These are phyloP conservation scores for Eupithecia vulgata DNA, from an alignment of 2,888 invertebrate genomes.

Conservation along the genomic window DNA sequence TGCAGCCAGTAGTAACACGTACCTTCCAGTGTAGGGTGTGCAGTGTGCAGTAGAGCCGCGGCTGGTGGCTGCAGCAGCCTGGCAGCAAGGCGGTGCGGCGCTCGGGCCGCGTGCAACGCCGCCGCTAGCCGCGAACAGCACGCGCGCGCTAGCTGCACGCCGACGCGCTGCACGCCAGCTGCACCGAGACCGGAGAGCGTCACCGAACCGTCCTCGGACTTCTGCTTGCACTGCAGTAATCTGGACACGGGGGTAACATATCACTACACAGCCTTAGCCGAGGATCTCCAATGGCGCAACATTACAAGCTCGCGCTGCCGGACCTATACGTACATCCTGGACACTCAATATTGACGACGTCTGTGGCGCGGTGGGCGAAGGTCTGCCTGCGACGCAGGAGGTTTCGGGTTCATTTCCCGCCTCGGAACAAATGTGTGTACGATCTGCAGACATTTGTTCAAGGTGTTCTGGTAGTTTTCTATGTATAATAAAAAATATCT, in stretches of 20 bases:
- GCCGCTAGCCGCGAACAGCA: conserved; percentile 60
- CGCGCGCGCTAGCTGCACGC: conserved; percentile 64
- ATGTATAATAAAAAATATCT: too few species aligned
- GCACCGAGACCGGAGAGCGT: conserved; percentile 32
- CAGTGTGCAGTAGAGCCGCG: conserved; percentile 43
- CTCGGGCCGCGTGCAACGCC: conserved; percentile 47
- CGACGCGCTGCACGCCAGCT: conserved; percentile 55
- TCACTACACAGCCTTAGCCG: not conserved
- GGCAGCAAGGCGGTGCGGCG: conserved; percentile 57
- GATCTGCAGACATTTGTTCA: too few species aligned
- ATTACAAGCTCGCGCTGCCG: not conserved
- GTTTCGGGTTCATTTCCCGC: too few species aligned
- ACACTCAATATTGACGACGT: too few species aligned
- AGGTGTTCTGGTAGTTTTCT: too few species aligned
- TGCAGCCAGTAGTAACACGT: not conserved
- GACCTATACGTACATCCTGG: not conserved
- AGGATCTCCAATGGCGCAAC: not conserved
- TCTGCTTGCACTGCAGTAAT: conserved; percentile 45
- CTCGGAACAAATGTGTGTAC: too few species aligned
- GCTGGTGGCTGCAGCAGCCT: conserved; percentile 57
- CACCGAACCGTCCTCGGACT: conserved; percentile 30
- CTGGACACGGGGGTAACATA: conserved; percentile 34
- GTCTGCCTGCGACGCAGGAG: too few species aligned
- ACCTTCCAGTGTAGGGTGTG: conserved; percentile 46
- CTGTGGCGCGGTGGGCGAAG: too few species aligned